Conservation (phyloP, 2,888 invertebrate species). For the Heliothis peltigera region DNA sequence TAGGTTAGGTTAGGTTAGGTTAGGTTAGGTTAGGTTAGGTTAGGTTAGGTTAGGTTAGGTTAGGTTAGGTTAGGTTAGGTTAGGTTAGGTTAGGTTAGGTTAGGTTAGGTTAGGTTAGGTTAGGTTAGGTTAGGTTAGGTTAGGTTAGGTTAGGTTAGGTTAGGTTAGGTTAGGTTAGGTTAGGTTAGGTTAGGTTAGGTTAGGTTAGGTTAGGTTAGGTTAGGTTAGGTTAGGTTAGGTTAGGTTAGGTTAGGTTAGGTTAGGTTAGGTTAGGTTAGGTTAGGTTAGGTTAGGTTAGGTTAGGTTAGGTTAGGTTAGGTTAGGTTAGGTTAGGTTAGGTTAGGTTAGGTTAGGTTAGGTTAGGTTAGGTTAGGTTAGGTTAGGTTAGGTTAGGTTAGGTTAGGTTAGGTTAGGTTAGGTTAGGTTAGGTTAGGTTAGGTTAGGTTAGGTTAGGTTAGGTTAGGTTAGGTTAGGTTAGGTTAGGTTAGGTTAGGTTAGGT, state of each 20-base stretch:
- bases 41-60: conserved; percentile 22
- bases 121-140: conserved; percentile 17
- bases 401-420: conserved; percentile 46
- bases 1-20: conserved; percentile 10
- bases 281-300: conserved; percentile 43
- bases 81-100: conserved; percentile 8
- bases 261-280: conserved; percentile 46
- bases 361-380: conserved; percentile 45
- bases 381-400: conserved; percentile 53
- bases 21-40: conserved; percentile 21
- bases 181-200: conserved; percentile 28
- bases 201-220: conserved; percentile 19
- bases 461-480: conserved; percentile 47
- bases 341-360: conserved; percentile 18
- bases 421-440: conserved; percentile 51
- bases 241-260: conserved; percentile 37
- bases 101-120: conserved; percentile 16
- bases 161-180: conserved; percentile 26
- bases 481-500: conserved; percentile 56
- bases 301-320: conserved; percentile 40
- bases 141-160: conserved; percentile 19
- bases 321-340: conserved; percentile 30
- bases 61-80: conserved; percentile 12
- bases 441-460: conserved; percentile 51
- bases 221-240: conserved; percentile 18